phyloP scores from a whole-genome alignment of 2,113 vertebrate species.

The Hystrix cristata region DNA sequence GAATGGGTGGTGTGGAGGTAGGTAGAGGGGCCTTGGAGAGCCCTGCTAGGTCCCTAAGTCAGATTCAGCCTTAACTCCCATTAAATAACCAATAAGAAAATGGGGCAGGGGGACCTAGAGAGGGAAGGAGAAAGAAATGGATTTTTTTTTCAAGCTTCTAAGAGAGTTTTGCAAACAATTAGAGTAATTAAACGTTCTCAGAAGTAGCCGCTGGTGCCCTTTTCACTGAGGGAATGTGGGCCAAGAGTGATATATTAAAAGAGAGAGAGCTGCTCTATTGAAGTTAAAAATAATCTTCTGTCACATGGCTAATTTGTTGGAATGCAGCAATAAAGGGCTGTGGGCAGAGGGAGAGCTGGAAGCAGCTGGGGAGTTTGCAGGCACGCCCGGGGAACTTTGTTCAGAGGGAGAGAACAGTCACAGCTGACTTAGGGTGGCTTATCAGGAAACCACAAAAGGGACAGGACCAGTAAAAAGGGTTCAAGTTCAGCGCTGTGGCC shows the following conservation, averaged over 20 bases:
- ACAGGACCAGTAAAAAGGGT: slow-evolving; percentile 71
- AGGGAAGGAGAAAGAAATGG: not conserved
- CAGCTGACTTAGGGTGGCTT: slow-evolving; percentile 31
- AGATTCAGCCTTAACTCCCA: not conserved
- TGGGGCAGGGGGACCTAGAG: not conserved
- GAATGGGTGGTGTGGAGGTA: not conserved
- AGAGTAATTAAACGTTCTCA: slow-evolving; percentile 81
- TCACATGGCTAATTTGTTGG: slow-evolving; percentile 78
- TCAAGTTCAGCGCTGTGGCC: slow-evolving; percentile 57
- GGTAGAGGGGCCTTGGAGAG: not conserved
- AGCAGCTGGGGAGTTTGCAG: slow-evolving; percentile 78
- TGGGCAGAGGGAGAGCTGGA: slow-evolving; percentile 74
- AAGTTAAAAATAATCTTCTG: slow-evolving; percentile 75
- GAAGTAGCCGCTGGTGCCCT: slow-evolving; percentile 74
- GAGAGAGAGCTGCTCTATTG: slow-evolving; percentile 71
- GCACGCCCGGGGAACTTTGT: slow-evolving; percentile 58
- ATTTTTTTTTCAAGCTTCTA: slow-evolving; percentile 72
- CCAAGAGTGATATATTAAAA: slow-evolving; percentile 74
- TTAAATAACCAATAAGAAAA: slow-evolving; percentile 51
- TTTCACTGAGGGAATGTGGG: slow-evolving; percentile 57
- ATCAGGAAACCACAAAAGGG: not conserved
- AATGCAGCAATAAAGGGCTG: slow-evolving; percentile 66
- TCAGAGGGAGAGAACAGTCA: not conserved
- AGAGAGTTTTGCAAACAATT: slow-evolving; percentile 83
- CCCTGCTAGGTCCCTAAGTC: not conserved